Evolutionary conservation across 2,797 vertebrate species (phyloP).

Genomic region (Sebastolobus altivelis): DNA sequence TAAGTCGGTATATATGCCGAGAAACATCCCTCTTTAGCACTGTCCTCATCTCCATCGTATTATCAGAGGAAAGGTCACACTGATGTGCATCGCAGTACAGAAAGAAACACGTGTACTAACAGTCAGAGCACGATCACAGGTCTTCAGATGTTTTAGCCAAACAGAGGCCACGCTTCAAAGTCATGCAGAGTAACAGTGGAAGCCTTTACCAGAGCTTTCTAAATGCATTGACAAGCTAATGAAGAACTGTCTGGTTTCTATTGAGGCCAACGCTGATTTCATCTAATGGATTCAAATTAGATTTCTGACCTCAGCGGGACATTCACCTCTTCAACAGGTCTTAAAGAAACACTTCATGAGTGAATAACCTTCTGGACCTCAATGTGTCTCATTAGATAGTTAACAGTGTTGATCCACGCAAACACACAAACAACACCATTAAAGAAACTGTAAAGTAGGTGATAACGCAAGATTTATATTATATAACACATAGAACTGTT

Average conservation of each 20-base stretch:
- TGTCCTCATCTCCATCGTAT: background rate
- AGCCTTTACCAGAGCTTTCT: background rate
- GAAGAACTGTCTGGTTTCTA: background rate
- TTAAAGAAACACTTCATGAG: background rate
- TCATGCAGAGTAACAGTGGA: background rate
- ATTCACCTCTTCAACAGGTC: background rate
- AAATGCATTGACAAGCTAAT: slow-evolving; percentile 1
- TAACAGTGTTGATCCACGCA: background rate
- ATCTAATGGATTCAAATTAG: background rate
- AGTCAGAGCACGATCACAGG: background rate
- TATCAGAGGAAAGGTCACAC: slow-evolving; percentile 4
- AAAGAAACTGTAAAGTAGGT: background rate
- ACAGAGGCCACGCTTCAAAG: background rate
- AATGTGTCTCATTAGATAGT: background rate
- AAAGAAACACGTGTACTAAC: background rate
- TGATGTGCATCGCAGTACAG: background rate
- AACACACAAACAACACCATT: background rate
- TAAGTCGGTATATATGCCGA: background rate
- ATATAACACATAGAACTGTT: background rate
- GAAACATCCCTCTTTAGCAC: background rate
- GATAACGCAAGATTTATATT: background rate
- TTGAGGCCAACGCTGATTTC: background rate
- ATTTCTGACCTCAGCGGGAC: background rate
- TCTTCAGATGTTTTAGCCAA: background rate
- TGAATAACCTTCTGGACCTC: background rate